phyloP scores from a whole-genome alignment of 2,797 vertebrate genomes.

The Sebastes vulpes region DNA sequence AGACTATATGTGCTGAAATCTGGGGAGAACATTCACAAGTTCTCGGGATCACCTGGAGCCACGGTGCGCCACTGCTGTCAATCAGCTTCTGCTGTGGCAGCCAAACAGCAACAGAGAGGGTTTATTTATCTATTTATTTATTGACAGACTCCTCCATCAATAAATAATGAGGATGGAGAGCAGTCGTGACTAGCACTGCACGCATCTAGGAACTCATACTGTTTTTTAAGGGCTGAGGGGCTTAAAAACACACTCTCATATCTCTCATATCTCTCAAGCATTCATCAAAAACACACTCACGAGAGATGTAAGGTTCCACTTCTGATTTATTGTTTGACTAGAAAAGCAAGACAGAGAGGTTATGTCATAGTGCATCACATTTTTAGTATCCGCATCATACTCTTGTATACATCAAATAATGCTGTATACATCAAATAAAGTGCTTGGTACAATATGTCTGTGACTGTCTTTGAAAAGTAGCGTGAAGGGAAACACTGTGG shows the following conservation, averaged over 20 bases:
- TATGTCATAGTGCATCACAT: not conserved
- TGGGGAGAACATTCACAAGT: conserved; percentile 15
- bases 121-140: conserved; percentile 67
- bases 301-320: not conserved
- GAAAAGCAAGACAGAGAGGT: not conserved
- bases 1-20: conserved; percentile 26
- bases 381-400: not conserved
- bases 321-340: conserved; percentile 30
- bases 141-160: conserved; percentile 75
- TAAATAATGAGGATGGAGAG: conserved; percentile 77
- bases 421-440: conserved; percentile 9
- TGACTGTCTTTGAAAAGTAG: not conserved
- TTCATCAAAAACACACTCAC: not conserved
- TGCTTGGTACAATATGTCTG: not conserved
- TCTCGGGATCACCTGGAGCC: conserved; percentile 21
- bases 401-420: conserved; percentile 1
- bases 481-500: not conserved
- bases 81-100: conserved; percentile 39
- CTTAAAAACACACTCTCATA: conserved; percentile 10
- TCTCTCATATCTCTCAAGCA: not conserved
- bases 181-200: conserved; percentile 73
- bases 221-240: not conserved
- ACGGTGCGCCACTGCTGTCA: conserved; percentile 39
- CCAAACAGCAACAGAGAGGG: conserved; percentile 36
- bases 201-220: conserved; percentile 37